These are phyloP conservation scores for Falco naumanni DNA, from an alignment of 2,797 vertebrate species.

Conservation along the genomic window DNA sequence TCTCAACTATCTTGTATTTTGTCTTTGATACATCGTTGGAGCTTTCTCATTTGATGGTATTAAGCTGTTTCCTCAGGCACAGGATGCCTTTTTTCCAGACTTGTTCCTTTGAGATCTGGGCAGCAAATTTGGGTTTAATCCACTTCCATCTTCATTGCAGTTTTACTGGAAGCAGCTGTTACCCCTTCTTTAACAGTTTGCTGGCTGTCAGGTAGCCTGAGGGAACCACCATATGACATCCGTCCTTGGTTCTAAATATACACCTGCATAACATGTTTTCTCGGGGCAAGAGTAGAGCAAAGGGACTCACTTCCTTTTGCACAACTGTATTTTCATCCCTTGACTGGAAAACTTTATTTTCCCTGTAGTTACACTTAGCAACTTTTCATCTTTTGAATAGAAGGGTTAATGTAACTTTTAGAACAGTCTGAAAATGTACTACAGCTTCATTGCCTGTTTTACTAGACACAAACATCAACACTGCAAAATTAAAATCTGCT, in stretches of 20 bases:
- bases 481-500: not conserved
- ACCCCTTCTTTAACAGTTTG: constrained; percentile 14
- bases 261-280: constrained; percentile 28
- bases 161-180: constrained; percentile 57
- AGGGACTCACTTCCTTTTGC: constrained; percentile 17
- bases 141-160: constrained; percentile 12
- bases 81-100: constrained; percentile 26
- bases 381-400: not conserved
- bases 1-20: not conserved
- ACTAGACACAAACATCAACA: not conserved
- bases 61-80: constrained; percentile 50
- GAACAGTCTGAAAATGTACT: not conserved
- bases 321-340: constrained; percentile 9
- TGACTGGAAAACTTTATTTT: not conserved
- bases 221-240: constrained; percentile 48
- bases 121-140: constrained; percentile 46
- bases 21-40: constrained; percentile 11
- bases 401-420: not conserved
- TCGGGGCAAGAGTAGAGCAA: constrained; percentile 28
- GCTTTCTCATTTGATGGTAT: not conserved
- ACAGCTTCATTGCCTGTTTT: not conserved
- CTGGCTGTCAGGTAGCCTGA: constrained; percentile 12
- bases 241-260: constrained; percentile 25
- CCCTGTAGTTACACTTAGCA: not conserved
- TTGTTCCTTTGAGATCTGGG: constrained; percentile 42